A percentile compares a stretch with the other conserved stretches of the same genome.
Conservation (phyloP, 2,888 invertebrate species). For the Athalia circularis region DNA sequence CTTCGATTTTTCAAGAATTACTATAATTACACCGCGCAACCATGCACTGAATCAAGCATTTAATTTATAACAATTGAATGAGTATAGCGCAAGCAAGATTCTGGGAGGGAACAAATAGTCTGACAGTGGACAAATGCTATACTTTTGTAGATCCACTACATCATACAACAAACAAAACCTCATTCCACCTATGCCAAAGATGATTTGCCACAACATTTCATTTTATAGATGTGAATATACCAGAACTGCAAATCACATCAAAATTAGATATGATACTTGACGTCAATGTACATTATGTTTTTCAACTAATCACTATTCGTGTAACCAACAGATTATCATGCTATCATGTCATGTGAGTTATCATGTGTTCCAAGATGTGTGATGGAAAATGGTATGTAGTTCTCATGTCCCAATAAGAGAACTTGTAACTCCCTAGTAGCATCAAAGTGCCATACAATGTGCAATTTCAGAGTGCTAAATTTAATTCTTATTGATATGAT, state of each 20-base stretch:
- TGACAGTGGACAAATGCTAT: too few species aligned
- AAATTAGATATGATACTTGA: neutral
- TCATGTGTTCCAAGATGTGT: neutral
- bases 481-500: conserved; percentile 32
- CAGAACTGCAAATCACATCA: conserved; percentile 32
- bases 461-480: conserved; percentile 10
- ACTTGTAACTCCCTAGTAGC: neutral
- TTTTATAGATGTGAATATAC: neutral
- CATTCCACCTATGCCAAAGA: neutral
- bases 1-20: conserved; percentile 15
- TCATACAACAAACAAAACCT: too few species aligned
- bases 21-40: conserved; percentile 17
- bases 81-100: neutral
- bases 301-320: neutral
- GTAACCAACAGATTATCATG: neutral
- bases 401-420: neutral
- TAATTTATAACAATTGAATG: neutral
- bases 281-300: too few species aligned
- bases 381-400: neutral
- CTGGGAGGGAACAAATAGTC: neutral
- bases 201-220: neutral
- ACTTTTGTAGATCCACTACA: too few species aligned
- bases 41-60: conserved; percentile 27
- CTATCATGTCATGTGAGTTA: too few species aligned
- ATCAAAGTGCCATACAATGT: neutral